Conservation (phyloP, 2,888 invertebrate genomes). For the Electrophaes corylata region DNA sequence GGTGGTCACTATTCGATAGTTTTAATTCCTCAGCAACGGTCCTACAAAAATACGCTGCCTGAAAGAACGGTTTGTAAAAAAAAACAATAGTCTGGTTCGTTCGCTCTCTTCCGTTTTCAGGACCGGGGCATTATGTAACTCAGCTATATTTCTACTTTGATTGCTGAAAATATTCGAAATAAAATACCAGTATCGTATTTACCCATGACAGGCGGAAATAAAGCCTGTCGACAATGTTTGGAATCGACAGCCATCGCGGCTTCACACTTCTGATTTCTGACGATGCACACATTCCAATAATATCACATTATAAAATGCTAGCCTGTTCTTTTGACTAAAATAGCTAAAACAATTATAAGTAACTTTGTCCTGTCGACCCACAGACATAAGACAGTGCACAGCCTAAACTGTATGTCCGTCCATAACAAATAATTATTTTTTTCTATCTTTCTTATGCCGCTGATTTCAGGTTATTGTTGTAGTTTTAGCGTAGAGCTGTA, state of each 20-base stretch:
- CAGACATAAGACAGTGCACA: too few species aligned
- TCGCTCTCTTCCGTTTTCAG: too few species aligned
- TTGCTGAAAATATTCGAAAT: constrained; percentile 68
- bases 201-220: constrained; percentile 79
- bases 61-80: too few species aligned
- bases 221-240: constrained; percentile 56
- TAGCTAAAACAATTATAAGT: background rate
- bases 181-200: constrained; percentile 76
- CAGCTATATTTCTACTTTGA: constrained; percentile 67
- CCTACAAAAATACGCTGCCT: too few species aligned
- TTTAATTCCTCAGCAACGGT: too few species aligned
- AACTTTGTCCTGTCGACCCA: background rate
- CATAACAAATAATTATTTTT: too few species aligned
- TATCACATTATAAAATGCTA: background rate
- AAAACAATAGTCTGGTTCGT: too few species aligned
- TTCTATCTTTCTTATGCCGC: too few species aligned
- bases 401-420: too few species aligned
- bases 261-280: constrained; percentile 14
- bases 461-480: too few species aligned
- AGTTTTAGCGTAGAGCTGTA: too few species aligned
- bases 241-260: constrained; percentile 21
- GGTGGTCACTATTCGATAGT: too few species aligned
- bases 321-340: background rate
- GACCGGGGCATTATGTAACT: constrained; percentile 21
- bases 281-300: constrained; percentile 18